phyloP scores from a whole-genome alignment of 1,140 invertebrate species.

The Formica selysi region DNA sequence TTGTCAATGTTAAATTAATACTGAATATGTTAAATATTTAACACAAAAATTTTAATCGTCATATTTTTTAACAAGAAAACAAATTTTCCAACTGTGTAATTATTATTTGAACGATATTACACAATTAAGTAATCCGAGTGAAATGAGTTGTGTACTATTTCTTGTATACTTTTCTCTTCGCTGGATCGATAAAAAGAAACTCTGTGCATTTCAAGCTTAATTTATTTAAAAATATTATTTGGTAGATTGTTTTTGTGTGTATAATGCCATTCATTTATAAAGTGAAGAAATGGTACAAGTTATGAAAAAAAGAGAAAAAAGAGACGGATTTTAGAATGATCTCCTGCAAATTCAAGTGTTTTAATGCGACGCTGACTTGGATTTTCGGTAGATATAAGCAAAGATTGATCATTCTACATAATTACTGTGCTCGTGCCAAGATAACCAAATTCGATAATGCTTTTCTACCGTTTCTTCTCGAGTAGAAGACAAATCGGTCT shows the following conservation, averaged over 20 bases:
- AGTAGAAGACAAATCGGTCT: neutral
- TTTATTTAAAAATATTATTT: conserved; percentile 20
- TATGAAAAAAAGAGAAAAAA: neutral
- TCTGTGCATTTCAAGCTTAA: neutral
- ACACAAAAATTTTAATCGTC: no score
- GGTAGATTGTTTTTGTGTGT: neutral
- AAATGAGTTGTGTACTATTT: neutral
- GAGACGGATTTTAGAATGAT: neutral
- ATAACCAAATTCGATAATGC: neutral
- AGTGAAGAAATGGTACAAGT: neutral
- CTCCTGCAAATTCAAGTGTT: neutral
- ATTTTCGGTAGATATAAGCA: neutral
- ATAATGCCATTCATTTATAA: neutral
- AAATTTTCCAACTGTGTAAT: no score
- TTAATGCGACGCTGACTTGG: neutral
- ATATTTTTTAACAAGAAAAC: no score
- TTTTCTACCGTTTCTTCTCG: neutral
- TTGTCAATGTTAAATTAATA: no score
- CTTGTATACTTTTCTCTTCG: no score
- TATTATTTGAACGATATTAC: neutral
- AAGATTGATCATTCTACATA: neutral
- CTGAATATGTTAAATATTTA: no score
- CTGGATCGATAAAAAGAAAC: neutral
- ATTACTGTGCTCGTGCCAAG: neutral
- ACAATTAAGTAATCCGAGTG: neutral